Conservation (phyloP, 1,140 invertebrate species). For the Phymastichus coffea region DNA sequence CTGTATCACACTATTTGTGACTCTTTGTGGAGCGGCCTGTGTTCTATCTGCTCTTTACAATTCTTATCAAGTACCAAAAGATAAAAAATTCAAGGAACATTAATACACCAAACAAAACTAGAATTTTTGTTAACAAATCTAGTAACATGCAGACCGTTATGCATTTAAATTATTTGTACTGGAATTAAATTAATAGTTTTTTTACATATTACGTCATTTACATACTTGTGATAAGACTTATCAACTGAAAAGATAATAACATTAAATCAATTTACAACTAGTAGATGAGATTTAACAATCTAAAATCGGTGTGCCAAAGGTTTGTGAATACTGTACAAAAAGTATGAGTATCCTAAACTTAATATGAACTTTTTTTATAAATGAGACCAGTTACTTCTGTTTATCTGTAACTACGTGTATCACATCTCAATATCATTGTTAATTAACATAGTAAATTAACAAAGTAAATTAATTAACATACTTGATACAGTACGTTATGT, state of each 20-base stretch:
- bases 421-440: too few species aligned
- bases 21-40: conserved; percentile 31
- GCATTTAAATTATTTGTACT: conserved; percentile 25
- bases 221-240: conserved; percentile 6
- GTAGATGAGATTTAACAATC: too few species aligned
- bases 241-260: conserved; percentile 15
- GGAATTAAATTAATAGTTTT: conserved; percentile 18
- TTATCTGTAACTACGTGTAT: not conserved
- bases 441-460: too few species aligned
- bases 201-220: conserved; percentile 25
- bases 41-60: conserved; percentile 32
- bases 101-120: conserved; percentile 8
- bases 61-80: conserved; percentile 13
- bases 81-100: conserved; percentile 20
- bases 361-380: not conserved
- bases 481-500: too few species aligned
- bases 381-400: not conserved
- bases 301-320: conserved; percentile 2
- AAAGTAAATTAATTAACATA: too few species aligned
- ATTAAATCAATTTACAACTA: conserved; percentile 21
- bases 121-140: conserved; percentile 12
- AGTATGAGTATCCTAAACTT: not conserved
- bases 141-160: not conserved
- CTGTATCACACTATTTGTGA: conserved; percentile 34
- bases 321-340: conserved; percentile 19